A percentile compares a stretch with the other conserved stretches of the same genome.
These are phyloP conservation scores for Poeciliopsis turrubarensis DNA, from an alignment of 2,113 vertebrate species.

Conservation along the genomic window DNA sequence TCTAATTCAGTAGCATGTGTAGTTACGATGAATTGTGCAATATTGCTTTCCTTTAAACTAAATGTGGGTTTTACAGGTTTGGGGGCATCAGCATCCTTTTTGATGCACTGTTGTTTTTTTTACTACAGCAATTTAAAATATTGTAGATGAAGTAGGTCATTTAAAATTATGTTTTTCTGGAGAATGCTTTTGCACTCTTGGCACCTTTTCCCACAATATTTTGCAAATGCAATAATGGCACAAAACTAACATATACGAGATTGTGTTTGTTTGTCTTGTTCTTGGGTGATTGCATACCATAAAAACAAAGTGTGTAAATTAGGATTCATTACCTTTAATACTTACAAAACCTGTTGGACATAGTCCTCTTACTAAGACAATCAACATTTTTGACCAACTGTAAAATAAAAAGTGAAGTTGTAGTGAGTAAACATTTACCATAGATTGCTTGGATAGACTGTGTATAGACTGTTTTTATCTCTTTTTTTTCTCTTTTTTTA, in stretches of 20 bases:
- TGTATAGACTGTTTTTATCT: constrained; percentile 14
- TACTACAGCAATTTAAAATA: not conserved
- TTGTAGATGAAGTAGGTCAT: constrained; percentile 10
- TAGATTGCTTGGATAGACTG: constrained; percentile 10
- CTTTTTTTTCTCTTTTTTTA: constrained; percentile 1
- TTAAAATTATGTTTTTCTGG: not conserved
- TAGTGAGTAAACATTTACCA: not conserved
- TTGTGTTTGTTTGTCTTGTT: not conserved
- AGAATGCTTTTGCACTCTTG: constrained; percentile 45
- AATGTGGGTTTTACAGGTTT: constrained; percentile 27
- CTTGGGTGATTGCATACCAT: constrained; percentile 17
- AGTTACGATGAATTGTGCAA: constrained; percentile 59
- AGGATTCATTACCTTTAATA: too few relatives aligned
- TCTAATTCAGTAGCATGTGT: constrained; percentile 32
- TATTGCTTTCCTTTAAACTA: constrained; percentile 53
- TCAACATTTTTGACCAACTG: constrained; percentile 18
- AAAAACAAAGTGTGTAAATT: constrained; percentile 22
- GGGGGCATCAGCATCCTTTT: constrained; percentile 37
- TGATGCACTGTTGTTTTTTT: not conserved
- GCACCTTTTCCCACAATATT: constrained; percentile 25
- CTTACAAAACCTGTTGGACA: constrained; percentile 33
- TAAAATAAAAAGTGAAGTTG: constrained; percentile 8
- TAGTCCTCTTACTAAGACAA: constrained; percentile 56
- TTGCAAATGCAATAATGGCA: constrained; percentile 30
- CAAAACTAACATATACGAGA: not conserved